Evolutionary conservation across 2,113 vertebrate genomes (phyloP).

Genomic region (Oncorhynchus mykiss): DNA sequence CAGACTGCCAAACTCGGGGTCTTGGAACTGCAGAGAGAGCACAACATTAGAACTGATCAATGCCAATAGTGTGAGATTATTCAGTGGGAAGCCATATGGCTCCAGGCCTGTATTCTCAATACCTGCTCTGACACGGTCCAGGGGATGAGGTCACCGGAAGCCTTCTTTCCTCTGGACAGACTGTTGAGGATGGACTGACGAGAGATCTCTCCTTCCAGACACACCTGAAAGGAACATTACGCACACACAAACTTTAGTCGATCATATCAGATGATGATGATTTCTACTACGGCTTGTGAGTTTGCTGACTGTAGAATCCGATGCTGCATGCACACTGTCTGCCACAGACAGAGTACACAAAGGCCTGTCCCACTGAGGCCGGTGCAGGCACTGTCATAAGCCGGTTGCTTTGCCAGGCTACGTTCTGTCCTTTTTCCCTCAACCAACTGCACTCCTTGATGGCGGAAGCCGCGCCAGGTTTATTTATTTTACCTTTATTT

Average conservation of each 20-base stretch:
- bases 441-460: too few relatives aligned
- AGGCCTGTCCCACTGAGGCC: too few relatives aligned
- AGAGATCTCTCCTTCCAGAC: conserved; percentile 96
- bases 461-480: too few relatives aligned
- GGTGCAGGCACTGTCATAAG: too few relatives aligned
- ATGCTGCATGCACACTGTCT: too few relatives aligned
- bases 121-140: conserved; percentile 99
- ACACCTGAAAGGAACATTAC: conserved; percentile 75
- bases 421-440: too few relatives aligned
- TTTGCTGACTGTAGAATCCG: too few relatives aligned
- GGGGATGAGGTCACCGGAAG: conserved; percentile 94
- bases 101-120: background rate
- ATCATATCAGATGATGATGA: too few relatives aligned
- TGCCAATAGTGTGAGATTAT: background rate
- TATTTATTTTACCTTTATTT: too few relatives aligned
- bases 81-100: background rate
- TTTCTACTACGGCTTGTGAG: too few relatives aligned
- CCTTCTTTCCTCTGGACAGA: conserved; percentile 93
- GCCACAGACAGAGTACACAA: too few relatives aligned
- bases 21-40: conserved; percentile 84
- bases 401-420: too few relatives aligned
- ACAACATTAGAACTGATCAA: background rate
- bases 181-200: conserved; percentile 92
- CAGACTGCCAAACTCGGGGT: conserved; percentile 89
- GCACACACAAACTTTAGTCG: background rate